phyloP scores from a whole-genome alignment of 92 coral and sea anemone genomes.

The Zoanthus sociatus region DNA sequence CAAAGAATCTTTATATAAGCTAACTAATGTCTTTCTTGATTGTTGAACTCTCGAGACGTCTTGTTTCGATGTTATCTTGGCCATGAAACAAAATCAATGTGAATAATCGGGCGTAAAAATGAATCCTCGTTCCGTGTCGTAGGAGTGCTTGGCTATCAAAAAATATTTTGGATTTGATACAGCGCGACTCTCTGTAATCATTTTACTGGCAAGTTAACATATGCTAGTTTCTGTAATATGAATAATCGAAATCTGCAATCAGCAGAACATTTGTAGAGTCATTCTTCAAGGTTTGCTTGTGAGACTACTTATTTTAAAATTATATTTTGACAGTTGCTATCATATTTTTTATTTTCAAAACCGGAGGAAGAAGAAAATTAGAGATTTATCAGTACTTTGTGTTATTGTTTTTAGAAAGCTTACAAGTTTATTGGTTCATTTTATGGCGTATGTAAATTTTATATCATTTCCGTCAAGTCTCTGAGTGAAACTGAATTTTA shows the following conservation, averaged over 20 bases:
- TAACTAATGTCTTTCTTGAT: neutral
- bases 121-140: neutral
- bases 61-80: neutral
- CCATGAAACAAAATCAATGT: neutral
- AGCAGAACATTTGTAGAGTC: neutral
- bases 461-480: slow-evolving; percentile 1
- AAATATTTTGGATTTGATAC: neutral
- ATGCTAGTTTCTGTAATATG: neutral
- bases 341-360: neutral
- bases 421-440: slow-evolving; percentile 36
- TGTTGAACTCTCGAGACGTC: neutral
- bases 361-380: neutral
- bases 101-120: neutral
- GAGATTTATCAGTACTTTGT: slow-evolving; percentile 13
- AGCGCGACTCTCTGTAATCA: neutral
- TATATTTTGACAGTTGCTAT: neutral
- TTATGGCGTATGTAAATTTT: slow-evolving; percentile 48
- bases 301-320: neutral
- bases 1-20: neutral
- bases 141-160: neutral
- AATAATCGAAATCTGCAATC: neutral
- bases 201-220: neutral
- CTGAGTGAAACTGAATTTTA: slow-evolving; percentile 13
- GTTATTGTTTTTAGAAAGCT: slow-evolving; percentile 37
- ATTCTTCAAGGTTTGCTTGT: neutral